phyloP scores from a whole-genome alignment of 1,140 invertebrate genomes.

The Ylistrum balloti region DNA sequence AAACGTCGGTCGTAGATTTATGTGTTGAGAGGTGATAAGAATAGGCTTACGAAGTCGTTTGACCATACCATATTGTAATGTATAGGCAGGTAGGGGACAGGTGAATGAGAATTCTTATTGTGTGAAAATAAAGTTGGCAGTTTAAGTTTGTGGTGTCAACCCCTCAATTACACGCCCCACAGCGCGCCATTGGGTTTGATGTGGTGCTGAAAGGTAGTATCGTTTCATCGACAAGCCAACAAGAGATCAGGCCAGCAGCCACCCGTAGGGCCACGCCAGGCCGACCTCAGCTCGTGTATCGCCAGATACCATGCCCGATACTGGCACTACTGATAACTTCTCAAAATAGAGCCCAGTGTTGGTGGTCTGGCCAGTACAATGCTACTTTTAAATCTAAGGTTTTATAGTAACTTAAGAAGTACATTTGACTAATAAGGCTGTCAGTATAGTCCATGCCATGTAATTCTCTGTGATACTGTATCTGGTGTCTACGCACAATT shows the following conservation, averaged over 20 bases:
- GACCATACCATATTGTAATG: not conserved
- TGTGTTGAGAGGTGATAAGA: not conserved
- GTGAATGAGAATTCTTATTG: not conserved
- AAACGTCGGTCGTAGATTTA: not conserved
- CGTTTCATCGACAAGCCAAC: not conserved
- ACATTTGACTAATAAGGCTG: too few species aligned
- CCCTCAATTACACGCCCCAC: slow-evolving; percentile 13
- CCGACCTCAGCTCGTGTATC: not conserved
- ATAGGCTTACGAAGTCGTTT: not conserved
- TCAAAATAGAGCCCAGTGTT: not conserved
- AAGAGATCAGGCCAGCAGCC: not conserved
- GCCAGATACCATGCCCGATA: not conserved
- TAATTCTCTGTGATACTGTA: too few species aligned
- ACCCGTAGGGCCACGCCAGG: not conserved
- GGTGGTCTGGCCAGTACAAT: not conserved
- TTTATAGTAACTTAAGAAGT: too few species aligned
- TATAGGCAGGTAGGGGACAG: not conserved
- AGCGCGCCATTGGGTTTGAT: not conserved
- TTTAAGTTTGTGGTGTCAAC: slow-evolving; percentile 21
- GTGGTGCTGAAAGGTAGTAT: slow-evolving; percentile 24
- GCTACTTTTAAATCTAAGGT: not conserved
- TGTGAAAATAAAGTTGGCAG: not conserved
- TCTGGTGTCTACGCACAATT: too few species aligned
- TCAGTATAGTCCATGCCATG: too few species aligned
- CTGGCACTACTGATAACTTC: not conserved